Base-by-base conservation (phyloP, 2,888 invertebrate species). In the Doris montereyensis region DNA sequence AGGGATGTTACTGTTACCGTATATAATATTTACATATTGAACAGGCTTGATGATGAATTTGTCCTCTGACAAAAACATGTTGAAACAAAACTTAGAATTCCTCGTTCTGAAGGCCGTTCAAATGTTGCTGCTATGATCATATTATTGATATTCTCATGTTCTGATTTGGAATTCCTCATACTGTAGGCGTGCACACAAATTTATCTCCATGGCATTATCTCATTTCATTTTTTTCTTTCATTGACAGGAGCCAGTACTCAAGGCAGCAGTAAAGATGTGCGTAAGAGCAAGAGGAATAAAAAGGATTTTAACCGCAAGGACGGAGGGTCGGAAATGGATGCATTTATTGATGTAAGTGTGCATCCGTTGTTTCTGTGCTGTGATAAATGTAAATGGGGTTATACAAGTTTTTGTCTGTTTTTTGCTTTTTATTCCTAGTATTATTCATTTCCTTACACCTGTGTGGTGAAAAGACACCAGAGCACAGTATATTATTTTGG, bases 291-390 rank as follows among this genome's bases (percentile, higher is more conserved):
- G 41, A 79, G 78, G 71, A 70, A 77, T 60, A 78, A 70, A 58
- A 84, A 85, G 77, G 88, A 88, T 26, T 76, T 88, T 26, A 89
- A 87, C 77, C 85, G 86, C 75, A 87, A 86, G 78, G 88, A 87
- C 26, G 84, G 84, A 65, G 88, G 88, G 0, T 81, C 87, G 8
- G 88, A 88, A 71, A 88, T 88, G 87, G 88, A 89, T 84, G 88
- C 88, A 1, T 88, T 88, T 80, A 82, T 85, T 41, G 87, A 86
- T 65, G 80, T 79, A 28, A 79, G 79, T 76, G 35, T 60, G 57
- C 26, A 70, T 72, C 28, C 57, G 73, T 77, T 62, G 13, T 1
- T 4, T 52, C n/a, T n/a, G n/a, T n/a, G n/a, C n/a, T n/a, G n/a
- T n/a, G n/a, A n/a, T 17, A 4, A 71, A 34, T 3, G n/a, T 1